These are phyloP conservation scores for Polydrusus tereticollis DNA, from an alignment of 2,888 invertebrate species.

Conservation along the genomic window DNA sequence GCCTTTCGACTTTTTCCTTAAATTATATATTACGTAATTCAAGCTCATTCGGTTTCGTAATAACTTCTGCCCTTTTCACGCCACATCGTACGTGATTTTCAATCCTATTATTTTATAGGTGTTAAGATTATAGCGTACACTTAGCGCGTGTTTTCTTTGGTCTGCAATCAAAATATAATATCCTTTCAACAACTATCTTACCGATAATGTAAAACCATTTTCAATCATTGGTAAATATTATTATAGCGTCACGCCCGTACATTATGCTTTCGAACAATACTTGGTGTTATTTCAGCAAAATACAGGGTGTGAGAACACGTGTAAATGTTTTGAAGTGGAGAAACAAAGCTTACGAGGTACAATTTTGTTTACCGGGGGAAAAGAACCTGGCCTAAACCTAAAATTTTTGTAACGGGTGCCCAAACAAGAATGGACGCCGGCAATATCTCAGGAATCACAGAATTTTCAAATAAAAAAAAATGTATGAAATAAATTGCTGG, in stretches of 20 bases:
- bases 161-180: conserved; percentile 5
- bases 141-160: conserved; percentile 3
- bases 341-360: too few species aligned
- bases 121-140: conserved; percentile 1
- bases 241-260: neutral
- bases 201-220: conserved; percentile 4
- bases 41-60: neutral
- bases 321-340: too few species aligned
- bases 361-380: too few species aligned
- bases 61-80: neutral
- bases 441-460: too few species aligned
- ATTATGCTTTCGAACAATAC: neutral
- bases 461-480: too few species aligned
- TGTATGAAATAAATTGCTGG: too few species aligned
- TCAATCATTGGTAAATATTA: conserved; percentile 15
- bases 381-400: too few species aligned
- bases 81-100: neutral
- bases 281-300: neutral
- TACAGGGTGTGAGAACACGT: too few species aligned
- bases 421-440: too few species aligned
- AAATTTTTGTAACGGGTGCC: too few species aligned
- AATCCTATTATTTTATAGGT: conserved; percentile 5
- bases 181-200: neutral
- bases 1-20: neutral
- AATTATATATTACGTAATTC: neutral